Evolutionary conservation across 2,888 invertebrate species (phyloP).

Genomic region (Seira sanloemensis): DNA sequence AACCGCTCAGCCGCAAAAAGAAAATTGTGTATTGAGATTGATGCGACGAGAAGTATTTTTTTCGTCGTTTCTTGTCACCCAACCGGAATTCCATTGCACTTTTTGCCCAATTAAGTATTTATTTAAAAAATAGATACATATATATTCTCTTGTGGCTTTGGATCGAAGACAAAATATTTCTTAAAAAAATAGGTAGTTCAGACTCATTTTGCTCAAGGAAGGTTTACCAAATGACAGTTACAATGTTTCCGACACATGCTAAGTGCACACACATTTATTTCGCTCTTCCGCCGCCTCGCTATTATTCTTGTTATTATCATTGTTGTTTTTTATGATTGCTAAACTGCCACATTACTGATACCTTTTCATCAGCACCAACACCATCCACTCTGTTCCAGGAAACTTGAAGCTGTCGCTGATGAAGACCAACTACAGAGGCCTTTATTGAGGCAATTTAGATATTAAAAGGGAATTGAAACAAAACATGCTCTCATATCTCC

Average conservation of each 20-base stretch:
- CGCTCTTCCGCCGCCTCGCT: neutral
- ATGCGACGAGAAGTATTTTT: too few relatives aligned
- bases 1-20: too few relatives aligned
- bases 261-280: constrained; percentile 15
- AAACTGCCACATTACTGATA: constrained; percentile 16
- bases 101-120: too few relatives aligned
- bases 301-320: constrained; percentile 12
- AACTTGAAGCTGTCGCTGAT: neutral
- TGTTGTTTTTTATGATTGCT: constrained; percentile 7
- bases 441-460: constrained; percentile 20
- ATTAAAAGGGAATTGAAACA: neutral
- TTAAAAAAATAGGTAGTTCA: neutral
- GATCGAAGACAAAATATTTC: too few relatives aligned
- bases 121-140: too few relatives aligned
- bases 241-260: constrained; percentile 47
- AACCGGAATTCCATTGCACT: too few relatives aligned
- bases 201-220: constrained; percentile 1
- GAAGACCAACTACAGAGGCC: neutral
- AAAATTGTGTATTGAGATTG: neutral
- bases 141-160: neutral
- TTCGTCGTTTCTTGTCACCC: too few relatives aligned
- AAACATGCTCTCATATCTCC: neutral
- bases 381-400: neutral
- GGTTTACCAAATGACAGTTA: constrained; percentile 33
- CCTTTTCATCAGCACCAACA: neutral